Evolutionary conservation across 2,113 vertebrate genomes (phyloP), one percentile per base, ranked within the genome.

Genomic region (Bungarus multicinctus): DNA sequence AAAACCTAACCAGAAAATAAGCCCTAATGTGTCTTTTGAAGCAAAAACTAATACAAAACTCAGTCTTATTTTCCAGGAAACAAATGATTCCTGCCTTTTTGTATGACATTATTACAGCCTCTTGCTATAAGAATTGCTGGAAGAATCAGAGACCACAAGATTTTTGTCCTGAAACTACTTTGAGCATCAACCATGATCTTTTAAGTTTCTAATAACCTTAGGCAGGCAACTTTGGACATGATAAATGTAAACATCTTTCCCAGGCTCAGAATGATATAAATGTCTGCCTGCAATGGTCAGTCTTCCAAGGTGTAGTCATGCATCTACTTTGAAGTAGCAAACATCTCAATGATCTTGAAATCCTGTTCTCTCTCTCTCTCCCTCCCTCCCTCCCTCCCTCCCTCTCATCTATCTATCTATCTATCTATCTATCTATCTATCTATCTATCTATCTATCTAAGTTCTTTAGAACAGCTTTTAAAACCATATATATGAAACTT

Each of bases 301-400:
- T 69, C 25, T 60, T 60, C 58, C 8, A 27, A 60, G 8, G 58
- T 60, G 27, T 69, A 6, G 11, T 69, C 64, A 69, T 69, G 30
- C 30, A 69, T 69, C 30, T 69, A 16, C n/a, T 69, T 69, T 69
- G 30, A 69, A 69, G 0, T n/a, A n/a, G 30, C 12, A 12, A 69
- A n/a, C 12, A 6, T 69, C 64, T 69, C 64, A n/a, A 2, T 16
- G 30, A 30, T n/a, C 64, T 69, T 5, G 30, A n/a, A 69, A 34
- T 12, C 64, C 30, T 64, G 60, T 12, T n/a, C 0, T 54, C 18
- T 54, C 53, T 54, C 4, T 54, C 53, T 54, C 4, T 54, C 12
- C 1, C 53, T 54, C 3, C 1, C 53, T 54, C 1, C 1, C 53
- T 53, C 12, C 0, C 0, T 53, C 12, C 3, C 53, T 53, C 14